Conservation (phyloP, 1,140 invertebrate species). For the Drosophila nebulosa region DNA sequence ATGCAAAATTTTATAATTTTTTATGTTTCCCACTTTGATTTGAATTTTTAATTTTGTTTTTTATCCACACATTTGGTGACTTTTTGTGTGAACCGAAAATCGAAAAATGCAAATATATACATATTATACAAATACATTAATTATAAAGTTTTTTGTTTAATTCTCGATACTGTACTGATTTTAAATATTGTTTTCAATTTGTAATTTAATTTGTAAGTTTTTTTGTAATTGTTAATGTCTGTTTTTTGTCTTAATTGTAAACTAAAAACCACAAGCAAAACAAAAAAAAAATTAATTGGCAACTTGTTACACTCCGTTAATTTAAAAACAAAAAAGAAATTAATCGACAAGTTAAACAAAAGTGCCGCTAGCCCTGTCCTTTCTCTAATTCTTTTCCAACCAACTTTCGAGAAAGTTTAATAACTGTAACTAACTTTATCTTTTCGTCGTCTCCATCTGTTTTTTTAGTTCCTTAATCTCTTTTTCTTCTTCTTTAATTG, state of each 20-base stretch:
- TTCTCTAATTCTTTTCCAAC: slow-evolving; percentile 14
- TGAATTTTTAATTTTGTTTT: slow-evolving; percentile 20
- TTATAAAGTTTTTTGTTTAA: slow-evolving; percentile 69
- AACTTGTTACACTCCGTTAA: slow-evolving; percentile 70
- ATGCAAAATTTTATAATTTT: slow-evolving; percentile 51
- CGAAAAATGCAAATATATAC: slow-evolving; percentile 72
- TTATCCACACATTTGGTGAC: slow-evolving; percentile 65
- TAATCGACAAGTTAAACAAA: not conserved
- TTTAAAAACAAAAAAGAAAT: not conserved
- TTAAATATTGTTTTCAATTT: slow-evolving; percentile 76
- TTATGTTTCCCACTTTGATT: slow-evolving; percentile 44
- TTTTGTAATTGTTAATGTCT: slow-evolving; percentile 70
- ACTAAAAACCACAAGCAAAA: slow-evolving; percentile 51
- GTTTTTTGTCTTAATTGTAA: slow-evolving; percentile 65
- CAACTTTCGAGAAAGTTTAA: slow-evolving; percentile 15
- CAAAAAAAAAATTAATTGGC: slow-evolving; percentile 61
- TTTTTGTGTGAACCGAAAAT: slow-evolving; percentile 26
- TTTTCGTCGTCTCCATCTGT: not conserved
- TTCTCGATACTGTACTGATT: slow-evolving; percentile 73
- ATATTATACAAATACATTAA: slow-evolving; percentile 51
- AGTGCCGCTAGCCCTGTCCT: not conserved
- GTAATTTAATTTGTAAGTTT: slow-evolving; percentile 72
- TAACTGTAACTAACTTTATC: not conserved
- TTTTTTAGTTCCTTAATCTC: not conserved
- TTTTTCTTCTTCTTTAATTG: slow-evolving; percentile 26